A percentile compares a stretch with the other conserved stretches of the same genome.
phyloP scores from a whole-genome alignment of 2,113 vertebrate genomes.

The Potamarius usumacintae region DNA sequence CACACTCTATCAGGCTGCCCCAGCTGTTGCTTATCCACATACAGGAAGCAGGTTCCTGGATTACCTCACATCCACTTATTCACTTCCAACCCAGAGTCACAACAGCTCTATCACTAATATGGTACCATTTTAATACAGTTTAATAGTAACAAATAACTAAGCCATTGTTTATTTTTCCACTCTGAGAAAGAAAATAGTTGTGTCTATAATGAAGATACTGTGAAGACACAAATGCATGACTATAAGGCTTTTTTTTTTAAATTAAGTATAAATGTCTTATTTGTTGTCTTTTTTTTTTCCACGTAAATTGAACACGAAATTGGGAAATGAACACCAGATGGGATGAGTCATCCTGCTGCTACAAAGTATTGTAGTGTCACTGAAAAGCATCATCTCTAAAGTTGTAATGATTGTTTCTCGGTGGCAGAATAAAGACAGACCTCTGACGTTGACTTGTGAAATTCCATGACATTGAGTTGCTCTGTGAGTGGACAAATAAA shows the following conservation, averaged over 20 bases:
- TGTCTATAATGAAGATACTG: not conserved
- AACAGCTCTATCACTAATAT: constrained; percentile 35
- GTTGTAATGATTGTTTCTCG: constrained; percentile 11
- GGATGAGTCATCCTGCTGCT: constrained; percentile 1
- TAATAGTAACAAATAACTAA: constrained; percentile 16
- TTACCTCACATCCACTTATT: constrained; percentile 59
- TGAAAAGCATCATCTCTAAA: constrained; percentile 11
- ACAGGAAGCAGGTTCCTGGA: constrained; percentile 64
- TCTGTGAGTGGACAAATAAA: not conserved
- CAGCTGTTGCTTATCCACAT: constrained; percentile 60
- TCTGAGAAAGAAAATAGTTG: constrained; percentile 12
- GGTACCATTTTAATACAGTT: constrained; percentile 55
- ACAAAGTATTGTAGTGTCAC: not conserved
- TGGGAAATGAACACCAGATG: not conserved
- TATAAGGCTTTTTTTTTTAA: not conserved
- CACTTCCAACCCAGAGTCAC: constrained; percentile 37
- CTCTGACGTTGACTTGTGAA: constrained; percentile 15
- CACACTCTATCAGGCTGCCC: constrained; percentile 59
- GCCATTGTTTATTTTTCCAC: not conserved
- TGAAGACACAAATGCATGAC: not conserved
- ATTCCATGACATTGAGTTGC: constrained; percentile 17
- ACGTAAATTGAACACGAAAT: not conserved
- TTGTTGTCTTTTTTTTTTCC: not conserved
- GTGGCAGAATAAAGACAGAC: not conserved
- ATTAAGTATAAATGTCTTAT: not conserved